Evolutionary conservation across 2,797 vertebrate species (phyloP).

Genomic region (Podargus strigoides): DNA sequence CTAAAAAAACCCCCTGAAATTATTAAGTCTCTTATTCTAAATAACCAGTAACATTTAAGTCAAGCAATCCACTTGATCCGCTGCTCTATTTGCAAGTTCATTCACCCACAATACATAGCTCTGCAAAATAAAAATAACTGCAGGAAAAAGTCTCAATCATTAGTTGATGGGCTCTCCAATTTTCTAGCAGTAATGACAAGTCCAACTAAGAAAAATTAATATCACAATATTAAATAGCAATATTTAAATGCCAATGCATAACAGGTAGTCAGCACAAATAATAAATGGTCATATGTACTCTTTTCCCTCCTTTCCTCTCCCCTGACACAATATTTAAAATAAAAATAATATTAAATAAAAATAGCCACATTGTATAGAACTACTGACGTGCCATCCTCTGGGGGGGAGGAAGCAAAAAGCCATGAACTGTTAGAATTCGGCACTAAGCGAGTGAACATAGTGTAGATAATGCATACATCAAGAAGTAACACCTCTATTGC

Average conservation of each 20-base stretch:
- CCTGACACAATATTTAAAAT: neutral
- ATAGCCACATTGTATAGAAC: neutral
- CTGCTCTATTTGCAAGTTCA: neutral
- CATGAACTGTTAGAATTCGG: neutral
- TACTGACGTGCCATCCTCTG: neutral
- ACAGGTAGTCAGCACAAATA: neutral
- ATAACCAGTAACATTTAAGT: neutral
- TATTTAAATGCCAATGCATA: neutral
- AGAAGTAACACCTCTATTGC: neutral
- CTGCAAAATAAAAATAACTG: neutral
- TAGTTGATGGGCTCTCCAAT: neutral
- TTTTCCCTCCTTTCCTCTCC: neutral
- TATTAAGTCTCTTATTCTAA: neutral
- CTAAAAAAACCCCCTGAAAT: neutral
- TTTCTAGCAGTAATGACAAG: neutral
- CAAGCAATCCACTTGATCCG: neutral
- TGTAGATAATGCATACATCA: neutral
- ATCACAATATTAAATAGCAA: neutral
- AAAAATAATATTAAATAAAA: neutral
- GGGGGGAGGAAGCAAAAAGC: neutral
- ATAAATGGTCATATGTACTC: neutral
- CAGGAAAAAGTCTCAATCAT: neutral
- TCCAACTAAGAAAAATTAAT: neutral
- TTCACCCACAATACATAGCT: neutral
- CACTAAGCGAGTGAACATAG: neutral